A percentile compares a stretch with the other conserved stretches of the same genome.
These are phyloP conservation scores for Polyodon spathula DNA, from an alignment of 2,113 vertebrate genomes.

Conservation along the genomic window DNA sequence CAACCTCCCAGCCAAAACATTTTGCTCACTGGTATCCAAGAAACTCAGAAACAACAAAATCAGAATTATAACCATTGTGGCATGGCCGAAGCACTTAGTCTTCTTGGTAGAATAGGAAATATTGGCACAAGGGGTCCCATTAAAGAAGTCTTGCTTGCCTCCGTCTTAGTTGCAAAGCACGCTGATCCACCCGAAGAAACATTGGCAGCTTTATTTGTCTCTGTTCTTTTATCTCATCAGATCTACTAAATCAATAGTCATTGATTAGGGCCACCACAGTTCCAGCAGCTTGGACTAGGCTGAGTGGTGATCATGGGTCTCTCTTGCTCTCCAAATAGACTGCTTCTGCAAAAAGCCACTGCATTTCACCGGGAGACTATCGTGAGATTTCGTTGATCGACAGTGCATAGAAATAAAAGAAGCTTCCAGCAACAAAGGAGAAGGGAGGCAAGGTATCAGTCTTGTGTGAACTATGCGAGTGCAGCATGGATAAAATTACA, in stretches of 20 bases:
- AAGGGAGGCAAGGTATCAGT: conserved; percentile 73
- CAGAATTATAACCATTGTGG: conserved; percentile 80
- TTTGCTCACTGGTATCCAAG: conserved; percentile 52
- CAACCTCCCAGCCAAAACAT: conserved; percentile 33
- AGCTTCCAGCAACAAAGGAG: conserved; percentile 67
- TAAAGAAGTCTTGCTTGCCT: conserved; percentile 47
- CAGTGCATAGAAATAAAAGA: conserved; percentile 70
- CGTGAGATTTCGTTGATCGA: conserved; percentile 53
- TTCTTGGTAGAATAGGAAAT: conserved; percentile 45
- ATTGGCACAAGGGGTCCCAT: conserved; percentile 62
- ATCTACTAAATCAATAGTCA: conserved; percentile 48
- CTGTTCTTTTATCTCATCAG: conserved; percentile 44
- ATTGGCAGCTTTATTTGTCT: conserved; percentile 38
- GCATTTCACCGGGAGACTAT: conserved; percentile 51
- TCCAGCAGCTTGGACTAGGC: conserved; percentile 42
- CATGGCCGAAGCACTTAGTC: conserved; percentile 55
- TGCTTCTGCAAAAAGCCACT: conserved; percentile 26
- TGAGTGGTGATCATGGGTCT: conserved; percentile 44
- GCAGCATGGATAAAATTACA: conserved; percentile 72
- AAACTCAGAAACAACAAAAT: conserved; percentile 68
- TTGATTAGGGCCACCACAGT: conserved; percentile 34
- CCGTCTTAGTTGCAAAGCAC: conserved; percentile 33
- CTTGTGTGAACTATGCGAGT: conserved; percentile 73
- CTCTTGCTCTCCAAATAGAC: conserved; percentile 35
- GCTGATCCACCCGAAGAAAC: conserved; percentile 33